A percentile compares a stretch with the other conserved stretches of the same genome.
Evolutionary conservation across 2,797 vertebrate genomes (phyloP).

Genomic region (Argya squamiceps): DNA sequence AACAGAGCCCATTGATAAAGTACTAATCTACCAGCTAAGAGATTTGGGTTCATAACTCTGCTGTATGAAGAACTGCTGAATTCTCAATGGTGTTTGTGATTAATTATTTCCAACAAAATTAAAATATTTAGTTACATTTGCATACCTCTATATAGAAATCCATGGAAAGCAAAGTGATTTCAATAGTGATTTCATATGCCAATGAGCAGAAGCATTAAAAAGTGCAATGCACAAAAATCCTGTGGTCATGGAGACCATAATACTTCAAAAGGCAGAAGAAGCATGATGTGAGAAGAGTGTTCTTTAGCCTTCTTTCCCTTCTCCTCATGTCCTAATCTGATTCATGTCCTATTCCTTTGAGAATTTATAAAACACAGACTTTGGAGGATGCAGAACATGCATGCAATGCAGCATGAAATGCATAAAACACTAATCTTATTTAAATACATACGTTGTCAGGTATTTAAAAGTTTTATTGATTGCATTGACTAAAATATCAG

Average conservation of each 20-base stretch:
- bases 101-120: neutral
- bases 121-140: neutral
- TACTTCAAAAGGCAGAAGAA: neutral
- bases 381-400: neutral
- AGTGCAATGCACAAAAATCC: neutral
- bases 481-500: neutral
- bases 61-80: fast-evolving
- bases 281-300: neutral
- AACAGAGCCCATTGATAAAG: neutral
- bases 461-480: neutral
- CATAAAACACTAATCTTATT: neutral
- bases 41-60: neutral
- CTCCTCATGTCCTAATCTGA: neutral
- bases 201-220: neutral
- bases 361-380: neutral
- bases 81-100: neutral
- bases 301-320: neutral
- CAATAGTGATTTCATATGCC: neutral
- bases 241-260: neutral
- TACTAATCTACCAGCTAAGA: neutral
- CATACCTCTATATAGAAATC: neutral
- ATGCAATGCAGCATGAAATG: neutral
- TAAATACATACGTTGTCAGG: neutral
- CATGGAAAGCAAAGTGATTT: neutral
- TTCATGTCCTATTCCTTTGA: neutral